Base-by-base conservation (phyloP, 1,140 invertebrate species). In the Caerostris extrusa region DNA sequence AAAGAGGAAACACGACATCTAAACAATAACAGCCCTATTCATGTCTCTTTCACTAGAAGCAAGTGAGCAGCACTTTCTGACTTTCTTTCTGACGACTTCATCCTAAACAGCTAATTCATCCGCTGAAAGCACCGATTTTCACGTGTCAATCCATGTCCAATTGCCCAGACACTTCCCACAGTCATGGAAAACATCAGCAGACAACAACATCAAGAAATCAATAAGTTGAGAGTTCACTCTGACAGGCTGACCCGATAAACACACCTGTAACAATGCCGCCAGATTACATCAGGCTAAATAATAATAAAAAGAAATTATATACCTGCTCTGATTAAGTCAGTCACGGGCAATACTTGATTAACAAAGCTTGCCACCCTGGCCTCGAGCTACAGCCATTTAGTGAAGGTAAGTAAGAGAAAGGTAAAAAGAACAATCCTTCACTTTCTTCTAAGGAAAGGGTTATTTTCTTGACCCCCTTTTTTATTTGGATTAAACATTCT, bases 261-360 rank as follows among this genome's bases (percentile, higher is more conserved):
- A 60, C 69, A 81, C 19, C 71, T 60, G 71, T 81, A 90, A 90
- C 89, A 90, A 90, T 90, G 19, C 19, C 5, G n/a, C 34, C n/a
- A 56, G 89, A 60, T 90, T 89, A 34, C 87, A 89, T 69, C 87
- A 89, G 50, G 50, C 53, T 7, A 53, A 87, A 53, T 58, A 87
- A 87, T 61, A 64, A 58, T 53, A 19, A n/a, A 55, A 71, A 71
- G 55, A 53, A 56, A 55, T 89, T 87, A 34, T 34, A 71, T 56
- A 8, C 17, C 14, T 57, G 87, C 61, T 90, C 89, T 90, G 60
- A 81, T 90, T 81, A 58, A 90, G 89, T 90, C 69, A 69, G 87
- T 90, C 87, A 90, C 64, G 89, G 69, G 89, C 69, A 90, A 57
- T 5, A 50, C 55, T 90, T 90, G 67, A 81, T 81, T 90, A 81